These are phyloP conservation scores for Heterotilapia buettikoferi DNA, from an alignment of 2,113 vertebrate species.

Conservation along the genomic window DNA sequence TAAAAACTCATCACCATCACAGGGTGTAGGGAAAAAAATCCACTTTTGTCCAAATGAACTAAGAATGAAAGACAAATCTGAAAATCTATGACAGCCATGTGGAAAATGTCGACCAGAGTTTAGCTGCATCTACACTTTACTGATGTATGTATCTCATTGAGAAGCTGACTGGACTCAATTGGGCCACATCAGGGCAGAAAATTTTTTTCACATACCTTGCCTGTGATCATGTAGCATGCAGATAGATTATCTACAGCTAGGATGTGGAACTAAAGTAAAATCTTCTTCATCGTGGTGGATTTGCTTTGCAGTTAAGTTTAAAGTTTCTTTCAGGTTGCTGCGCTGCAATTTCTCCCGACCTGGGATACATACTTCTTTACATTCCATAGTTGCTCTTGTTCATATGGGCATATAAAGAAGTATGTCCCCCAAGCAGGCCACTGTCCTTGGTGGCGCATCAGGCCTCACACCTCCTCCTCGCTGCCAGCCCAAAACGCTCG, in stretches of 20 bases:
- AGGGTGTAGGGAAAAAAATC: background rate
- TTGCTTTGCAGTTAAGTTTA: background rate
- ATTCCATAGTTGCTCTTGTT: constrained; percentile 98
- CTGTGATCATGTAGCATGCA: background rate
- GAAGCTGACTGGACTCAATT: constrained; percentile 17
- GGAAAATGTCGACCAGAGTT: constrained; percentile 36
- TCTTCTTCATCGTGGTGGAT: background rate
- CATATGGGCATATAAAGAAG: constrained; percentile 99
- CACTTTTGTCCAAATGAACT: background rate
- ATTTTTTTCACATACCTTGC: background rate
- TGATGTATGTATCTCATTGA: constrained; percentile 7
- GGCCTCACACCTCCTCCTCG: background rate
- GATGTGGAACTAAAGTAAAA: background rate
- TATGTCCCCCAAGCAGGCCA: constrained; percentile 94
- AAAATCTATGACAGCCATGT: constrained; percentile 2
- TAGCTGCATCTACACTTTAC: constrained; percentile 25
- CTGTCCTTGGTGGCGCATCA: constrained; percentile 65
- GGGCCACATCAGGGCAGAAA: background rate
- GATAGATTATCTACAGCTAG: background rate
- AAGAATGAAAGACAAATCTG: constrained; percentile 7
- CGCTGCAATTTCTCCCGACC: constrained; percentile 73
- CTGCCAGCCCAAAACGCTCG: background rate
- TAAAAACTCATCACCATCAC: background rate
- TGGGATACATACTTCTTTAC: constrained; percentile 99
- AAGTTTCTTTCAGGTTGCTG: constrained; percentile 17